These are phyloP conservation scores for Chirona hameri DNA, from an alignment of 2,888 invertebrate genomes.

Conservation along the genomic window DNA sequence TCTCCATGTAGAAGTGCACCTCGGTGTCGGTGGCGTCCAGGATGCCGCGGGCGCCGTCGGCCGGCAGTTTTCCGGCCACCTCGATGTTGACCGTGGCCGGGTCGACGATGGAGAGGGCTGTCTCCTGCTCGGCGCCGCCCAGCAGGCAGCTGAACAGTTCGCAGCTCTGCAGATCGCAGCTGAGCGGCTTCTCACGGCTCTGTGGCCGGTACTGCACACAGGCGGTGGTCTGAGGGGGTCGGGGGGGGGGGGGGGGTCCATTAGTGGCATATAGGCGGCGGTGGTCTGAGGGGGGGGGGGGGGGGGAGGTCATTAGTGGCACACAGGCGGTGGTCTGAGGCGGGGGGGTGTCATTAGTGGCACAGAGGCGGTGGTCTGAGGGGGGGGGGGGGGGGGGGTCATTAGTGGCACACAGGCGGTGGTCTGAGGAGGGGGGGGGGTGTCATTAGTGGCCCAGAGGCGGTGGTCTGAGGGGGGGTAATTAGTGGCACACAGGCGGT, in stretches of 20 bases:
- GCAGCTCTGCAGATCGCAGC: slow-evolving; percentile 78
- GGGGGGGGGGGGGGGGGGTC: too few species aligned
- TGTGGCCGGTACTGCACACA: slow-evolving; percentile 59
- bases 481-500: too few species aligned
- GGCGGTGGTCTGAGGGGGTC: neutral
- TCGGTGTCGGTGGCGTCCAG: slow-evolving; percentile 42
- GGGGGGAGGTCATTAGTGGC: too few species aligned
- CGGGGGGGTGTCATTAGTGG: too few species aligned
- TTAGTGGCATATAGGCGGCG: too few species aligned
- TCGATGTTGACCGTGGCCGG: slow-evolving; percentile 80
- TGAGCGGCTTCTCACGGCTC: slow-evolving; percentile 68
- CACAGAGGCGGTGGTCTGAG: too few species aligned
- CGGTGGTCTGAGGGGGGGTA: too few species aligned
- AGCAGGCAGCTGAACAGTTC: slow-evolving; percentile 91
- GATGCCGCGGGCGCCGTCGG: slow-evolving; percentile 41
- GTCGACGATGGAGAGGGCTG: slow-evolving; percentile 90
- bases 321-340: too few species aligned
- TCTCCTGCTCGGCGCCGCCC: slow-evolving; percentile 79
- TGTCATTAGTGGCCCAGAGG: too few species aligned
- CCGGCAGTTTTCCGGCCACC: slow-evolving; percentile 46
- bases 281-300: too few species aligned
- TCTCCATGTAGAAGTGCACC: slow-evolving; percentile 42
- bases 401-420: too few species aligned
- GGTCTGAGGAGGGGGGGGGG: too few species aligned
- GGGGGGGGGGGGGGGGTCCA: slow-evolving; percentile 1